Percentiles rank a stretch among this genome's conserved stretches.
phyloP scores from a whole-genome alignment of 2,888 invertebrate genomes.

The Eupithecia subfuscata region DNA sequence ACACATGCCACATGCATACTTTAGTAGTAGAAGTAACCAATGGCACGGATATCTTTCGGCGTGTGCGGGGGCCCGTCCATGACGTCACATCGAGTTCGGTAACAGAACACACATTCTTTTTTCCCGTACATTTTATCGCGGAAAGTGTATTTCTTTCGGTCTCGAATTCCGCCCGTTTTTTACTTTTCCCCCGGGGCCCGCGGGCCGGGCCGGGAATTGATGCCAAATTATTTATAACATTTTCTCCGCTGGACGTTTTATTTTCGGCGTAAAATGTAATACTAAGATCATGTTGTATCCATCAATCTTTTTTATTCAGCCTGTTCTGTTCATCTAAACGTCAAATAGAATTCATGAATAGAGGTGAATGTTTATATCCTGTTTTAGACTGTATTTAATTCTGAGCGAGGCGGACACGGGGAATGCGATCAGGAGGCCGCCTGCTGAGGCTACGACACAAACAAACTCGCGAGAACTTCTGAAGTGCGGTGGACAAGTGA shows the following conservation, averaged over 20 bases:
- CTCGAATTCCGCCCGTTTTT: slow-evolving; percentile 39
- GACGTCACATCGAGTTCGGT: slow-evolving; percentile 29
- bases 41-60: not conserved
- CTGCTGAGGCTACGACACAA: not conserved
- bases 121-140: slow-evolving; percentile 37
- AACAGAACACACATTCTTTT: slow-evolving; percentile 32
- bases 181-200: slow-evolving; percentile 29
- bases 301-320: slow-evolving; percentile 29
- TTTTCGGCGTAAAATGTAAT: slow-evolving; percentile 28
- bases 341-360: slow-evolving; percentile 7
- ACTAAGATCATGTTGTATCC: slow-evolving; percentile 30
- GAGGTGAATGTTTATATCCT: not conserved
- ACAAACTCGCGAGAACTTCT: not conserved
- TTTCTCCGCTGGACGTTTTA: slow-evolving; percentile 37
- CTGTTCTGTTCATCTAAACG: slow-evolving; percentile 24
- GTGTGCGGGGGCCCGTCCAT: not conserved
- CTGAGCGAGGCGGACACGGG: not conserved
- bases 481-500: no score
- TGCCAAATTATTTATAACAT: slow-evolving; percentile 45
- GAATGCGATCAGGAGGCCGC: not conserved
- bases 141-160: slow-evolving; percentile 41
- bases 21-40: not conserved
- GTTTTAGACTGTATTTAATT: not conserved
- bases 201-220: slow-evolving; percentile 32
- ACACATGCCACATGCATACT: not conserved